These are phyloP conservation scores for Pipra filicauda DNA, from an alignment of 2,113 vertebrate genomes.

Conservation along the genomic window DNA sequence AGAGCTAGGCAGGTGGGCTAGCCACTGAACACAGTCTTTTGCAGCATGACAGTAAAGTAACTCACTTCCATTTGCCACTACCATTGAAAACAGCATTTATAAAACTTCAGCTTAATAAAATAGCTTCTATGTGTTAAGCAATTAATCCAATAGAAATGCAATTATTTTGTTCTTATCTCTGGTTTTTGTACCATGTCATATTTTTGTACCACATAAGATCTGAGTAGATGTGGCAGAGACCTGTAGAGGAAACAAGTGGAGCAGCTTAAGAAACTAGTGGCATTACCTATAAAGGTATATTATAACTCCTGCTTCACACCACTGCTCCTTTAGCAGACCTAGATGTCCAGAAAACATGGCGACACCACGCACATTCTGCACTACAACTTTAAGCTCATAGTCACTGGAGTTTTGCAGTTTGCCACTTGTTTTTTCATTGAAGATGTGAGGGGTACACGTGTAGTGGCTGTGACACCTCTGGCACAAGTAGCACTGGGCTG, in stretches of 20 bases:
- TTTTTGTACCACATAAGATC: background rate
- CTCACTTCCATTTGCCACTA: background rate
- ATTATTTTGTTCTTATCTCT: background rate
- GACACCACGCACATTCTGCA: background rate
- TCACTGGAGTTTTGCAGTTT: background rate
- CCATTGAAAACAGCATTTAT: background rate
- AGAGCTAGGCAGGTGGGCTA: background rate
- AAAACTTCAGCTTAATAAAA: background rate
- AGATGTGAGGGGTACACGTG: accelerated
- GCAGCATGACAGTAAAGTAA: background rate
- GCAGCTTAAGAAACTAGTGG: background rate
- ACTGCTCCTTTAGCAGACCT: background rate
- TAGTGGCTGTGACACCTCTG: background rate
- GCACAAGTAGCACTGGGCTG: background rate
- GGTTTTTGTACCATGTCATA: background rate
- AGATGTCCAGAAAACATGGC: background rate
- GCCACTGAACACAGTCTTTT: background rate
- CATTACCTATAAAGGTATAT: background rate
- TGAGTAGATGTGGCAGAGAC: background rate
- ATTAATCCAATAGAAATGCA: background rate
- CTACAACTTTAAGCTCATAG: background rate
- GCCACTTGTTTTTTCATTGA: background rate
- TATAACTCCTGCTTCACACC: background rate
- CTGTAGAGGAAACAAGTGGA: background rate
- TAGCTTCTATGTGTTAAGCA: background rate